Percentiles rank a stretch among this genome's conserved stretches.
Evolutionary conservation across 2,113 vertebrate species (phyloP).

Genomic region (Microcebus jonahi): DNA sequence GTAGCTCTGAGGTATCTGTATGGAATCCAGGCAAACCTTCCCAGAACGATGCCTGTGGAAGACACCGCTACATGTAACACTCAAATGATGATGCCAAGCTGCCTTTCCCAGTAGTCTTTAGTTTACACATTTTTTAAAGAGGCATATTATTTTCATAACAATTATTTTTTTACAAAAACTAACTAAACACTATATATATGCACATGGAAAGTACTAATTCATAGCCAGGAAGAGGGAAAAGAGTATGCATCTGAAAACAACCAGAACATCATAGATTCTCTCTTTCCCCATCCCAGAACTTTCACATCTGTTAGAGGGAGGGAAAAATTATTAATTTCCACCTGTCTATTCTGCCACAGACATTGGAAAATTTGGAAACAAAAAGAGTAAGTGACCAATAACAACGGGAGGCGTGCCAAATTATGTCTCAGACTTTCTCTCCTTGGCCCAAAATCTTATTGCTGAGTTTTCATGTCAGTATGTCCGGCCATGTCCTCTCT

Average conservation of each 20-base stretch:
- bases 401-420: background rate
- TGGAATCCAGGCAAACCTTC: background rate
- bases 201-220: background rate
- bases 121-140: background rate
- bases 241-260: background rate
- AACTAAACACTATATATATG: background rate
- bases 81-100: background rate
- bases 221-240: background rate
- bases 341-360: too few relatives aligned
- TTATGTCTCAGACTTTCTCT: too few relatives aligned
- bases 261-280: background rate
- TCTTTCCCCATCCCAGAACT: background rate
- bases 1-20: background rate
- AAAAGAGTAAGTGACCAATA: background rate
- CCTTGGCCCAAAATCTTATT: background rate
- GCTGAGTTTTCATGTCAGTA: background rate
- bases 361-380: background rate
- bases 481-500: fast-evolving
- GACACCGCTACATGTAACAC: background rate
- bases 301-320: background rate
- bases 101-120: background rate
- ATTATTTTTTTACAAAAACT: background rate
- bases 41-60: background rate
- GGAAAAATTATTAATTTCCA: background rate
- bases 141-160: background rate